These are phyloP conservation scores for Oceanites oceanicus DNA, from an alignment of 2,113 vertebrate genomes.

Conservation along the genomic window DNA sequence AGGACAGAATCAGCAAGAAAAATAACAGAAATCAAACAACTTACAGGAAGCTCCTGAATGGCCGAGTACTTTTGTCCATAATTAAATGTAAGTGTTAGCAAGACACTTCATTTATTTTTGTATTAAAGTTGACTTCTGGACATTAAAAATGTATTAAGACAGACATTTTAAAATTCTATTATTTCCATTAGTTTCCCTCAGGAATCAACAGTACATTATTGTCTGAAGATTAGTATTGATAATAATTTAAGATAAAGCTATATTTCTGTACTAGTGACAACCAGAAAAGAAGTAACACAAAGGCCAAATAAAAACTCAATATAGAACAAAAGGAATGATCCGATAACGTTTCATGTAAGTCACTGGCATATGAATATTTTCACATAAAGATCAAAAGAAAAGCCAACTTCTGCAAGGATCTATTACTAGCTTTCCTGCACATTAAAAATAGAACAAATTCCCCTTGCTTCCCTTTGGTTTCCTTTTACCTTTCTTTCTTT, in stretches of 20 bases:
- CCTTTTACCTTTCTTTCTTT: not conserved
- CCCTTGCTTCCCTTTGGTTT: not conserved
- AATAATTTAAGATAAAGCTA: not conserved
- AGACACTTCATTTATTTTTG: not conserved
- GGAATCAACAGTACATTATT: not conserved
- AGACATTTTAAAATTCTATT: not conserved
- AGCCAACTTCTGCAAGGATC: not conserved
- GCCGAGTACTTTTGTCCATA: not conserved
- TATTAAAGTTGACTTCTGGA: not conserved
- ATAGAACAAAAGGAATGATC: not conserved
- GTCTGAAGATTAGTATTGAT: not conserved
- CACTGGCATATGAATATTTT: not conserved
- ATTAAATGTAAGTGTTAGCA: not conserved
- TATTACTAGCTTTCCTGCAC: not conserved
- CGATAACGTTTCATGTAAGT: not conserved
- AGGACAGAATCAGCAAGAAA: not conserved
- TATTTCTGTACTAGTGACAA: not conserved
- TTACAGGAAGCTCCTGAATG: not conserved
- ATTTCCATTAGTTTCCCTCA: not conserved
- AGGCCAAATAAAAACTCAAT: not conserved
- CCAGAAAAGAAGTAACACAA: not conserved
- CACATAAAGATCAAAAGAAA: not conserved
- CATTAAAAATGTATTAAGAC: constrained; percentile 27
- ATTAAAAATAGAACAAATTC: not conserved
- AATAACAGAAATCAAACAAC: not conserved